These are phyloP conservation scores for Pseudanteris insignis DNA, from an alignment of 2,888 invertebrate species.

Conservation along the genomic window DNA sequence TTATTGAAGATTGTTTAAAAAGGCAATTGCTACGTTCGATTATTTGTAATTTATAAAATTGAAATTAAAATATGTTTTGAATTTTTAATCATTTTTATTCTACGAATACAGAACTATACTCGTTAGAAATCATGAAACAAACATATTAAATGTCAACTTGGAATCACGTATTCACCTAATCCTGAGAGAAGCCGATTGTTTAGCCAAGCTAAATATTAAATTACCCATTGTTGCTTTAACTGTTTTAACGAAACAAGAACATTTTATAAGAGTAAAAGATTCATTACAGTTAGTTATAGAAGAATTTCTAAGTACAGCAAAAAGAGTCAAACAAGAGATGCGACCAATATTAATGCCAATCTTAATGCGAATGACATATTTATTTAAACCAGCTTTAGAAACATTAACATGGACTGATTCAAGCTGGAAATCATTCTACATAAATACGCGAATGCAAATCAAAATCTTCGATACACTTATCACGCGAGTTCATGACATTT, in stretches of 20 bases:
- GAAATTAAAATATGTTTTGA: too few relatives aligned
- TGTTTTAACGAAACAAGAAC: slow-evolving; percentile 78
- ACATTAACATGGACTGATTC: slow-evolving; percentile 88
- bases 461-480: slow-evolving; percentile 81
- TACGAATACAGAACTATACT: slow-evolving; percentile 69
- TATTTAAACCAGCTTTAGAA: slow-evolving; percentile 83
- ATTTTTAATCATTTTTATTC: neutral
- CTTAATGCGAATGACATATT: slow-evolving; percentile 82
- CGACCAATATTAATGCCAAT: slow-evolving; percentile 90
- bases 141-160: slow-evolving; percentile 79
- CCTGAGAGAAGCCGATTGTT: slow-evolving; percentile 85
- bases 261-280: slow-evolving; percentile 80
- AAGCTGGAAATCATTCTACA: slow-evolving; percentile 82
- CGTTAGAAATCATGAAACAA: slow-evolving; percentile 71
- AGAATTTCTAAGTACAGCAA: slow-evolving; percentile 77
- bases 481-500: slow-evolving; percentile 87
- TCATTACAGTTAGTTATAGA: slow-evolving; percentile 82
- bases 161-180: slow-evolving; percentile 79
- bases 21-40: too few relatives aligned
- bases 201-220: slow-evolving; percentile 83
- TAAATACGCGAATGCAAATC: slow-evolving; percentile 79
- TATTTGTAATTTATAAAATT: too few relatives aligned
- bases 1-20: slow-evolving; percentile 62
- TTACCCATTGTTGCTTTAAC: slow-evolving; percentile 84
- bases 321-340: slow-evolving; percentile 84